Conservation (phyloP, 2,797 vertebrate genomes). For the Lycodopsis pacificus region DNA sequence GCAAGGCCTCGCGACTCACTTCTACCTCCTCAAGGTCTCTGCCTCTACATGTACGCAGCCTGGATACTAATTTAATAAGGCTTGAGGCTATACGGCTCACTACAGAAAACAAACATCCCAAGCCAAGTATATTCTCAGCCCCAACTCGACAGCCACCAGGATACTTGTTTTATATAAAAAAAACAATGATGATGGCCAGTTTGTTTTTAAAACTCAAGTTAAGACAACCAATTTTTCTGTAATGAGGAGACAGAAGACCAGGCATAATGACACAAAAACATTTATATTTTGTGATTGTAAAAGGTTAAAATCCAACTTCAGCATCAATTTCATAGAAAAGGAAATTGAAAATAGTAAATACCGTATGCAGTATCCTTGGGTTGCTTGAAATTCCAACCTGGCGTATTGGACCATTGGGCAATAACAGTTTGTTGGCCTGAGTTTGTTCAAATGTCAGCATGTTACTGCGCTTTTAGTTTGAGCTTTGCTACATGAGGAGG, state of each 20-base stretch:
- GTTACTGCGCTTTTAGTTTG: conserved; percentile 1
- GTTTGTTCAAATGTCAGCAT: conserved; percentile 26
- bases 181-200: neutral
- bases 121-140: conserved; percentile 9
- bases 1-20: conserved; percentile 34
- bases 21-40: conserved; percentile 52
- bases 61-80: conserved; percentile 51
- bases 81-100: conserved; percentile 19
- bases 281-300: conserved; percentile 2
- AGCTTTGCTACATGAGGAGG: conserved; percentile 23
- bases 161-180: neutral
- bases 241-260: neutral
- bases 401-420: neutral
- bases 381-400: conserved; percentile 12
- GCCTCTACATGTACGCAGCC: conserved; percentile 14
- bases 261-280: neutral
- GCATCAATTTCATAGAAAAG: neutral
- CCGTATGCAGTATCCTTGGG: neutral
- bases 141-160: neutral
- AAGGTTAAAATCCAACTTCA: neutral
- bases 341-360: neutral
- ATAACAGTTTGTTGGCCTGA: conserved; percentile 6
- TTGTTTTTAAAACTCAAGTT: neutral
- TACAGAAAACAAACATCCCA: conserved; percentile 1
- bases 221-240: neutral